Evolutionary conservation across 1,140 invertebrate species (phyloP), one percentile per base, ranked within the genome.

Genomic region (Eubasilissa regina): DNA sequence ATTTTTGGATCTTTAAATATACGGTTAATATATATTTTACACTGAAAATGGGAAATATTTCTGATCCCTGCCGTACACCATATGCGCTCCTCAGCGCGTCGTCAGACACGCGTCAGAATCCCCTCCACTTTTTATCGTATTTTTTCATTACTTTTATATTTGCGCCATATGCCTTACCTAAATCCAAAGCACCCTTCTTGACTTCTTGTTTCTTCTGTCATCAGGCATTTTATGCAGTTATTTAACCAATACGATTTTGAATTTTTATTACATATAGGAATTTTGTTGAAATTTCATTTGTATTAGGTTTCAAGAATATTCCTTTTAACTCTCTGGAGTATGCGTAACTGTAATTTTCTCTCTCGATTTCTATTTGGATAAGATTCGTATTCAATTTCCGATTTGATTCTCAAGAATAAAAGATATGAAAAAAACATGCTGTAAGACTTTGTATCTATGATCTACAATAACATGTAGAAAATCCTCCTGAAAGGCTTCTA

Each of bases 121-220:
- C 44, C 64, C 64, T 47, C 64, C 15, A 48, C 43, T 47, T 68
- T 68, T 68, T 68, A 47, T 21, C 44, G 64, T 44, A 44, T 47
- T 68, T 68, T 68, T 45, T 68, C 43, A 47, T 68, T 48, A n/a
- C n/a, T 48, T 68, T 68, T 45, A 68, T 47, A 48, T 47, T 15
- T 10, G 43, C 66, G 47, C 66, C 66, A 70, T 70, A 70, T 70
- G 66, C 47, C 19, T 70, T 25, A 70, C 66, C 66, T 48, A 70
- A 70, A 70, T 70, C 66, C 9, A 11, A 25, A 3, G 15, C 47
- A 48, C 66, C 47, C 66, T 53, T 10, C 44, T 47, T 53, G 11
- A 17, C 51, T 10, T n/a, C 25, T 35, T 35, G 6, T 6, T 35
- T 48, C 66, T 70, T 48, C 66, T 11, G 66, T 62, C 21, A 19